These are phyloP conservation scores for Dascyllus trimaculatus DNA, from an alignment of 2,113 vertebrate species.

Conservation along the genomic window DNA sequence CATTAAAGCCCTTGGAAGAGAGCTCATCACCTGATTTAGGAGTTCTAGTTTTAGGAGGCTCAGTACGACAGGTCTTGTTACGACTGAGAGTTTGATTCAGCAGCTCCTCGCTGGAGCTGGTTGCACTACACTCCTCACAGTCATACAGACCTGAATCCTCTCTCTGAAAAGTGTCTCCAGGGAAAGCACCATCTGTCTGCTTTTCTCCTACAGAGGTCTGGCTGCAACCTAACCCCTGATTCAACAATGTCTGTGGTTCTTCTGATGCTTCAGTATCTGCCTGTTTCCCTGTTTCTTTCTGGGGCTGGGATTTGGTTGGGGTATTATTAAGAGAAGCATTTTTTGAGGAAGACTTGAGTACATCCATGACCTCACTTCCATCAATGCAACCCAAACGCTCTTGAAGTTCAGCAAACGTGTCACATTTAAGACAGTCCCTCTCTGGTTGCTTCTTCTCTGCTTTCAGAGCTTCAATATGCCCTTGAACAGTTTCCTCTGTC, in stretches of 20 bases:
- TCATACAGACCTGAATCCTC: constrained; percentile 90
- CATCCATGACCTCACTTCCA: constrained; percentile 66
- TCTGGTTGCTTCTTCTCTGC: constrained; percentile 78
- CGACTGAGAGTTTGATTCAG: constrained; percentile 87
- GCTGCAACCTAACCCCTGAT: constrained; percentile 48
- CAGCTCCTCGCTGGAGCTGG: constrained; percentile 87
- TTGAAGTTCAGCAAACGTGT: constrained; percentile 98
- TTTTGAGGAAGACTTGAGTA: constrained; percentile 62
- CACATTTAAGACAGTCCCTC: constrained; percentile 96
- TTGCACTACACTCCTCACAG: constrained; percentile 90
- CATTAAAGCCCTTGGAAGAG: constrained; percentile 85
- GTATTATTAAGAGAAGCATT: constrained; percentile 16
- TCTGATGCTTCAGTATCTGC: constrained; percentile 8
- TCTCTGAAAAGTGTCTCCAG: constrained; percentile 77
- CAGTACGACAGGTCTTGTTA: constrained; percentile 65
- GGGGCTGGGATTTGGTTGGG: constrained; percentile 39
- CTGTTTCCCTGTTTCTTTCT: constrained; percentile 46
- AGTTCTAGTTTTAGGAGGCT: constrained; percentile 50
- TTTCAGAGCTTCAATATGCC: constrained; percentile 46
- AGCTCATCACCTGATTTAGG: constrained; percentile 78
- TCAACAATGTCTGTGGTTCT: constrained; percentile 29
- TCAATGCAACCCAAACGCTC: constrained; percentile 91
- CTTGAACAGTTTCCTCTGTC: constrained; percentile 57
- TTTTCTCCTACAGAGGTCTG: constrained; percentile 51
- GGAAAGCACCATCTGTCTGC: constrained; percentile 55